Percentiles rank a stretch among this genome's conserved stretches.
Evolutionary conservation across 2,113 vertebrate species (phyloP).

Genomic region (Rhinolophus ferrumequinum): DNA sequence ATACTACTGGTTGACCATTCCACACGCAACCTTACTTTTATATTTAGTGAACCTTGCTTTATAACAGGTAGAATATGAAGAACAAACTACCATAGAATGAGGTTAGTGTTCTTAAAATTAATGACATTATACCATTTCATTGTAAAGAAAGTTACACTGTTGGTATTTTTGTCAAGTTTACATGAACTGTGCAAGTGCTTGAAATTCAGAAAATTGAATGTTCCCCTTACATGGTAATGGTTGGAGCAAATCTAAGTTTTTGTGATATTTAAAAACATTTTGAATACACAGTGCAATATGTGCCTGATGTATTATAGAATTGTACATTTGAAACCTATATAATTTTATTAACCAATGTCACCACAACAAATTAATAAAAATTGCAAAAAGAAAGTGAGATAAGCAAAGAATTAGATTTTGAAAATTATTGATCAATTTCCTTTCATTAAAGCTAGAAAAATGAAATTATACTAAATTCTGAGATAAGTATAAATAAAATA

Average conservation of each 20-base stretch:
- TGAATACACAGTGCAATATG: not conserved
- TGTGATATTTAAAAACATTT: not conserved
- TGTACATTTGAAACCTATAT: too few species aligned
- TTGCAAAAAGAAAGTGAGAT: too few species aligned
- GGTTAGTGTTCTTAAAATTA: not conserved
- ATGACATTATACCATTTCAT: not conserved
- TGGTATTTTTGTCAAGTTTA: not conserved
- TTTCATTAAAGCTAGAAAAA: too few species aligned
- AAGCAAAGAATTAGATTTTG: too few species aligned
- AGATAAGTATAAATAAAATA: too few species aligned
- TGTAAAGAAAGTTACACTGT: not conserved
- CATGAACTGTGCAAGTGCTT: not conserved
- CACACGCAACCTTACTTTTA: not conserved
- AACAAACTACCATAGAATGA: not conserved
- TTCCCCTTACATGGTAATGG: not conserved
- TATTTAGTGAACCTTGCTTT: not conserved
- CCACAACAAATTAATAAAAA: too few species aligned
- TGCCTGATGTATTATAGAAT: too few species aligned
- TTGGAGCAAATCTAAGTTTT: conserved; percentile 1
- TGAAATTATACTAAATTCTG: too few species aligned
- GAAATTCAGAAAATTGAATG: not conserved
- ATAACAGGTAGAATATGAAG: not conserved
- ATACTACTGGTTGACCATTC: not conserved
- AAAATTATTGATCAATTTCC: too few species aligned
- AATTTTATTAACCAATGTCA: too few species aligned